Base-by-base conservation (phyloP, 2,888 invertebrate genomes). In the Xanthia icteritia region DNA sequence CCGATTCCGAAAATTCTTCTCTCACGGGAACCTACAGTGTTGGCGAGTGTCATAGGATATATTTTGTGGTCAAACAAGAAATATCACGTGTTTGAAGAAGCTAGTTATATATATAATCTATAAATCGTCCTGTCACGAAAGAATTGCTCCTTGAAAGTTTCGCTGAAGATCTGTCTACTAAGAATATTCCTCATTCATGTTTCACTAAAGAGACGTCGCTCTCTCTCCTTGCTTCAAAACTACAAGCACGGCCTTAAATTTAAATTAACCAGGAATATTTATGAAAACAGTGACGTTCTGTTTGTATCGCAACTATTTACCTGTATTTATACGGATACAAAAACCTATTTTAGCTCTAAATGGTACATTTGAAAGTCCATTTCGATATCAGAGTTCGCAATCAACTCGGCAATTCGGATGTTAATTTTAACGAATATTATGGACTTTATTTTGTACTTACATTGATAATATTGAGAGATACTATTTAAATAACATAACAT, bases 381-480 rank as follows among this genome's bases (percentile, higher is more conserved):
- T 80, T 56, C 54, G 83, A 69, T 88, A 86, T 88, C 88, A 72
- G 63, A 42, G 42, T 77, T 82, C 72, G 82, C 84, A 74, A 86
- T 84, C 84, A 65, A 54, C 36, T 42, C 5, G 23, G 73, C 77
- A 60, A 81, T 84, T 82, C 73, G n/a, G 67, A 87, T 87, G 87
- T 70, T 73, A 88, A 82, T 83, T 73, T 78, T 31, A 68, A 79
- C 42, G 27, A 56, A 66, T 70, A 56, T 63, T 67, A 56, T 63
- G 9, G 73, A 60, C 60, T 75, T 76, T 72, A 76, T 68, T 84
- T 72, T 71, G 74, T 83, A 76, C 61, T 71, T 72, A 70, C 23
- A 63, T 45, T 73, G 73, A 77, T 82, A 73, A 73, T 76, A 74
- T 67, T 73, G 31, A 77, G 31, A 76, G 13, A 76, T 66, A 27